phyloP scores from a whole-genome alignment of 23 tunicate species.

The Pegea sp. region DNA sequence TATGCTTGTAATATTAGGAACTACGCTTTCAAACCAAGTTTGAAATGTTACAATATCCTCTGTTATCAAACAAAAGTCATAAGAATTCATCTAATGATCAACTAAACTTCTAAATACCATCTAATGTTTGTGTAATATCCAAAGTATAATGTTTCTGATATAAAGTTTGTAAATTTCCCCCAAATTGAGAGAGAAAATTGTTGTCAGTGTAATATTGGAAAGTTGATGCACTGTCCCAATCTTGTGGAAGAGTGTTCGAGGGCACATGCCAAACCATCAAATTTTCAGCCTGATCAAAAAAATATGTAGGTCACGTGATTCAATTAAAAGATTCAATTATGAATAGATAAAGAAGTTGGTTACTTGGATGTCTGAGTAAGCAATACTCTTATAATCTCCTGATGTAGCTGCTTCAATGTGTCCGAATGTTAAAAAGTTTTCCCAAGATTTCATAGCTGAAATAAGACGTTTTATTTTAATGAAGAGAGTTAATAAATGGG shows the following conservation, averaged over 20 bases:
- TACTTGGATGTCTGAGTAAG: slow-evolving; percentile 30
- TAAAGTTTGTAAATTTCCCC: slow-evolving; percentile 57
- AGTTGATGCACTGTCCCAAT: slow-evolving; percentile 28
- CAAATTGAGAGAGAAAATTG: slow-evolving; percentile 32
- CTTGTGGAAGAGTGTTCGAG: slow-evolving; percentile 24
- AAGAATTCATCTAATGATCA: too few species aligned
- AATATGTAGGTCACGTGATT: too few species aligned
- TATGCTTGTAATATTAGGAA: too few species aligned
- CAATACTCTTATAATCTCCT: slow-evolving; percentile 41
- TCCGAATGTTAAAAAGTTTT: slow-evolving; percentile 40
- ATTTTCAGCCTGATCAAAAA: slow-evolving; percentile 25
- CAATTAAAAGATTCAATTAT: too few species aligned
- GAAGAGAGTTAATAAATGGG: too few species aligned
- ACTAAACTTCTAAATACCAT: too few species aligned
- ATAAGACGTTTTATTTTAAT: not conserved
- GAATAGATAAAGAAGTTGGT: too few species aligned
- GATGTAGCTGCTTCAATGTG: slow-evolving; percentile 36
- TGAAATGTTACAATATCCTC: too few species aligned
- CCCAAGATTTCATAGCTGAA: slow-evolving; percentile 32
- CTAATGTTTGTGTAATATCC: slow-evolving; percentile 2
- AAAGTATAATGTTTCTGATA: slow-evolving; percentile 63
- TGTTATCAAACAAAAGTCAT: too few species aligned
- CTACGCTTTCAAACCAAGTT: too few species aligned
- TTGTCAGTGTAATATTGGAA: slow-evolving; percentile 67
- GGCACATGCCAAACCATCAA: slow-evolving; percentile 91